Base-by-base conservation (phyloP, 2,888 invertebrate genomes). In the Amorpha juglandis region DNA sequence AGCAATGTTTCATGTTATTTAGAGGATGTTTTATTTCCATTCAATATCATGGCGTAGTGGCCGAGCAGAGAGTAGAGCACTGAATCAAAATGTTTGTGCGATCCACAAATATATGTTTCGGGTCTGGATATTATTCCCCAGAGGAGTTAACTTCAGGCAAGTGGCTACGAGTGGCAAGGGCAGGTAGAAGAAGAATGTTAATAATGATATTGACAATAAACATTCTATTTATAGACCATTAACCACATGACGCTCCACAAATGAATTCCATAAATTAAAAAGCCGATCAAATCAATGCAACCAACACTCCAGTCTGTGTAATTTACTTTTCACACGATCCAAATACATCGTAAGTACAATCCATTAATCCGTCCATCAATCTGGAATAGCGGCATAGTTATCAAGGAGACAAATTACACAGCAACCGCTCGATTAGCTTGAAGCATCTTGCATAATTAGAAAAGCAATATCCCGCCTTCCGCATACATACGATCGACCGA, bases 391-490 rank as follows among this genome's bases (percentile, higher is more conserved):
- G 58, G 38, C 19, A 21, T 70, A 69, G 74, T 78, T 78, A 78
- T 76, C 76, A 74, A 70, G 55, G 71, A 74, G 78, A 77, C 76
- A 78, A 80, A 81, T 81, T 80, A 75, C 75, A 76, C 67, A 67
- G 67, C 69, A 63, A 64, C 64, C 62, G 67, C 47, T 66, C 69
- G 69, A 71, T 71, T 73, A 70, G 66, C 65, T 70, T 12, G 64
- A 65, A 69, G 67, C 66, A 67, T 71, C 70, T 71, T 73, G 73
- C 68, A 73, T 68, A 84, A 86, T 86, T 83, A 83, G 83, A 81
- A 80, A 78, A 75, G 84, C 84, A 88, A 88, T 87, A 83, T 87
- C 86, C 86, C 82, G 81, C 73, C 69, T 74, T 73, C 75, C 67
- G 75, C 67, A 67, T 71, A 65, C 80, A 76, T 70, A 77, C 78